Percentiles rank a stretch among this genome's conserved stretches.
These are phyloP conservation scores for Urophycis tenuis DNA, from an alignment of 2,797 vertebrate genomes.

Conservation along the genomic window DNA sequence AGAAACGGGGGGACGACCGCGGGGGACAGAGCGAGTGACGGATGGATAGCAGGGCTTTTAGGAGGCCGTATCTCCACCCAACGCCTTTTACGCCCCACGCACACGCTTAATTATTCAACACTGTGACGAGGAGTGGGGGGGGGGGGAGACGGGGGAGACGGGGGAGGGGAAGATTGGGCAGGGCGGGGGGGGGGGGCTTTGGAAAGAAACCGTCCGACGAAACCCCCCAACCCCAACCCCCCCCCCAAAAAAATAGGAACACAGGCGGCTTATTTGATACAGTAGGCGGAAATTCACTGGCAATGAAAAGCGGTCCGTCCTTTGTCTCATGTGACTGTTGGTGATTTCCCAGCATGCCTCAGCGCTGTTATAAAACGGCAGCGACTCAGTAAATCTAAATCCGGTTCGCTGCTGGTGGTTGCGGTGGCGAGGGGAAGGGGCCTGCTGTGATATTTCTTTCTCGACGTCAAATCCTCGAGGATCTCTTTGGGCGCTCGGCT, in stretches of 20 bases:
- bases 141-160: background rate
- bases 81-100: background rate
- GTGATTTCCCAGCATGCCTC: background rate
- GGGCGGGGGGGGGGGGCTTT: background rate
- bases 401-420: background rate
- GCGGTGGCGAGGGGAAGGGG: background rate
- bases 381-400: conserved; percentile 6
- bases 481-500: background rate
- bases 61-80: background rate
- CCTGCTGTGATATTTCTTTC: background rate
- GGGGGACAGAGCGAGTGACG: background rate
- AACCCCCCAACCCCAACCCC: too few relatives aligned
- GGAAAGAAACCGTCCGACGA: background rate
- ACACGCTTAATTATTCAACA: conserved; percentile 3
- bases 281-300: background rate
- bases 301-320: background rate
- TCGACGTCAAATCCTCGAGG: background rate
- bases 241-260: background rate
- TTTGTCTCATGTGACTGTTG: background rate
- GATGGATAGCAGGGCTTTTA: conserved; percentile 7
- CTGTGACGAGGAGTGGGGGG: background rate
- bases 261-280: background rate
- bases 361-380: conserved; percentile 1
- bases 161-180: background rate
- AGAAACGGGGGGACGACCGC: background rate